A percentile compares a stretch with the other conserved stretches of the same genome.
These are phyloP conservation scores for Drosophila nr. perissopoda DNA, from an alignment of 2,888 invertebrate genomes.

Conservation along the genomic window DNA sequence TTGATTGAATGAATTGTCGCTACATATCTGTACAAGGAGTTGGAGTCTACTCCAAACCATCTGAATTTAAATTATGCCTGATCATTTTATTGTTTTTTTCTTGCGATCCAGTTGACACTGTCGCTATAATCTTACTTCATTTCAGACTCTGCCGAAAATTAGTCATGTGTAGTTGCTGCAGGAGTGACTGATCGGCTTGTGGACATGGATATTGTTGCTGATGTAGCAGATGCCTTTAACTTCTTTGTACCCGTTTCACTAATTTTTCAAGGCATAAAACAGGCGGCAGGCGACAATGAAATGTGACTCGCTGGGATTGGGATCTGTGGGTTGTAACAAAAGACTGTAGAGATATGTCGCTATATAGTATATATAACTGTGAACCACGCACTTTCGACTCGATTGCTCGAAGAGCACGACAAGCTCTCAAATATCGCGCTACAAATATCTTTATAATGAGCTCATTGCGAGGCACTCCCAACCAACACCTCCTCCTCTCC, in stretches of 20 bases:
- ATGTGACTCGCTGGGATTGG: background rate
- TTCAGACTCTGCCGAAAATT: background rate
- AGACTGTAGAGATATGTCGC: background rate
- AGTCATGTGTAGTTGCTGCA: background rate
- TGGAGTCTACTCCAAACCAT: background rate
- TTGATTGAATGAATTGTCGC: background rate
- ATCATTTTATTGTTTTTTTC: background rate
- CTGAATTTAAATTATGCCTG: background rate
- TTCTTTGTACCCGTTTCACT: background rate
- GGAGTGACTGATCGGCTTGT: background rate
- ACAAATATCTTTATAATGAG: slow-evolving; percentile 41
- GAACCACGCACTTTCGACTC: background rate
- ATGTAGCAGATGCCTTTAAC: background rate
- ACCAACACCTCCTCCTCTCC: background rate
- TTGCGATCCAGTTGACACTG: background rate
- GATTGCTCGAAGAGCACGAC: background rate
- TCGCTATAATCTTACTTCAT: background rate
- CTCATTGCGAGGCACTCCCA: slow-evolving; percentile 30
- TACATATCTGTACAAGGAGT: background rate
- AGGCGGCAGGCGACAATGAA: background rate
- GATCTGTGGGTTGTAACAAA: background rate
- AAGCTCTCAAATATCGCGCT: background rate
- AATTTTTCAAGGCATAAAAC: background rate
- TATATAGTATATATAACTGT: background rate
- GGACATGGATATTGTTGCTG: background rate